These are phyloP conservation scores for Antennarius striatus DNA, from an alignment of 2,113 vertebrate genomes.

Conservation along the genomic window DNA sequence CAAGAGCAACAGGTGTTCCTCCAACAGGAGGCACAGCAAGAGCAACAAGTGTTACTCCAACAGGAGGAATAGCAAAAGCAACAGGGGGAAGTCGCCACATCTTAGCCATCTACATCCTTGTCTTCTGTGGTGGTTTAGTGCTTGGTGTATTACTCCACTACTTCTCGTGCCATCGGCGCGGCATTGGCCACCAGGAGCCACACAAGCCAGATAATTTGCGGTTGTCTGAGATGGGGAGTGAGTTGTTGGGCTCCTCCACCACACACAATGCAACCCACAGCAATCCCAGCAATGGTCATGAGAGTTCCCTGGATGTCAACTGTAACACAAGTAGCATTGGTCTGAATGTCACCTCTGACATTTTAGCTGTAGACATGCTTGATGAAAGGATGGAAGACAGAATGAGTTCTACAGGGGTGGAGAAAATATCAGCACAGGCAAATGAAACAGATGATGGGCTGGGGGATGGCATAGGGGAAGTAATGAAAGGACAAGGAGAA, in stretches of 20 bases:
- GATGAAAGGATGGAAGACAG: slow-evolving; percentile 64
- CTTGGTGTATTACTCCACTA: slow-evolving; percentile 35
- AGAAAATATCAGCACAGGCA: neutral
- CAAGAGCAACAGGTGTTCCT: too few relatives aligned
- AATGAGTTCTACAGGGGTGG: slow-evolving; percentile 29
- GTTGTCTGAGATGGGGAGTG: slow-evolving; percentile 75
- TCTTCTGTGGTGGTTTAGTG: slow-evolving; percentile 58
- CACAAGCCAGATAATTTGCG: slow-evolving; percentile 59
- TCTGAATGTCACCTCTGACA: slow-evolving; percentile 57
- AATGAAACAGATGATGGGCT: slow-evolving; percentile 61
- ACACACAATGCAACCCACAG: slow-evolving; percentile 69
- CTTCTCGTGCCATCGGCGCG: slow-evolving; percentile 21
- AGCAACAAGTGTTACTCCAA: too few relatives aligned
- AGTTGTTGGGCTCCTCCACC: slow-evolving; percentile 80
- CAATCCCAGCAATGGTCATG: slow-evolving; percentile 57
- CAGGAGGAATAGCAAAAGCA: too few relatives aligned
- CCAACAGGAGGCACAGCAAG: too few relatives aligned
- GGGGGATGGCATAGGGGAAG: slow-evolving; percentile 53
- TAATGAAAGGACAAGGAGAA: slow-evolving; percentile 68
- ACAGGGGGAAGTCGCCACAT: slow-evolving; percentile 47
- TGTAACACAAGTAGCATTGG: slow-evolving; percentile 63
- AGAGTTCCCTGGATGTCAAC: slow-evolving; percentile 48
- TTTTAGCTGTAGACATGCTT: slow-evolving; percentile 58
- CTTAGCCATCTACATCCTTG: slow-evolving; percentile 75
- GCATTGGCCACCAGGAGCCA: slow-evolving; percentile 6